phyloP scores from a whole-genome alignment of 2,888 invertebrate genomes.

The Teleogryllus oceanicus region DNA sequence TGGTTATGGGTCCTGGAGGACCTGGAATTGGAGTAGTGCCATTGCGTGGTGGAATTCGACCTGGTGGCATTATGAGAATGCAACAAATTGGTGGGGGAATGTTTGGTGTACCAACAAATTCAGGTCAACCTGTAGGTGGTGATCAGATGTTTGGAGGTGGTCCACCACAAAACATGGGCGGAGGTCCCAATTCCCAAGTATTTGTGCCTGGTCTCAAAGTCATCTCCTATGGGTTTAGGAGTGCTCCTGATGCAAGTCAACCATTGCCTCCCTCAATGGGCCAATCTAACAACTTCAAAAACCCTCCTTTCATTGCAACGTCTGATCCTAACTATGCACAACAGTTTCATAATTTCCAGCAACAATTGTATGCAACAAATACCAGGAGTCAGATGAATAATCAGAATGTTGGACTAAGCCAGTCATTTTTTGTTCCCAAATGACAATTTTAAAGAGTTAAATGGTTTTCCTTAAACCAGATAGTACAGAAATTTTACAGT shows the following conservation, averaged over 20 bases:
- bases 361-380: slow-evolving; percentile 86
- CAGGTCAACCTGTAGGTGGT: slow-evolving; percentile 34
- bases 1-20: slow-evolving; percentile 44
- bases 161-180: slow-evolving; percentile 41
- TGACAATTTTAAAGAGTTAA: slow-evolving; percentile 33
- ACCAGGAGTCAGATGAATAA: slow-evolving; percentile 58
- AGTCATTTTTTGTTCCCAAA: slow-evolving; percentile 42
- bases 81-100: slow-evolving; percentile 38
- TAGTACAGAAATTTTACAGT: neutral
- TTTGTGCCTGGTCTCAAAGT: slow-evolving; percentile 57
- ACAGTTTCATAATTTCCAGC: slow-evolving; percentile 94
- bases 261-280: slow-evolving; percentile 77
- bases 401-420: slow-evolving; percentile 38
- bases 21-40: slow-evolving; percentile 50
- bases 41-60: slow-evolving; percentile 41
- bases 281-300: slow-evolving; percentile 67
- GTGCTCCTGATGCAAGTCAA: slow-evolving; percentile 63
- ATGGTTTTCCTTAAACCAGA: neutral
- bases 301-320: slow-evolving; percentile 72
- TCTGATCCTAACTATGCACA: slow-evolving; percentile 90
- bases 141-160: slow-evolving; percentile 40
- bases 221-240: slow-evolving; percentile 54
- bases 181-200: slow-evolving; percentile 55
- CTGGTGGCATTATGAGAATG: slow-evolving; percentile 42
- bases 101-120: slow-evolving; percentile 34